Evolutionary conservation across 1,140 invertebrate genomes (phyloP).

Genomic region (Drosophila kanapiae): DNA sequence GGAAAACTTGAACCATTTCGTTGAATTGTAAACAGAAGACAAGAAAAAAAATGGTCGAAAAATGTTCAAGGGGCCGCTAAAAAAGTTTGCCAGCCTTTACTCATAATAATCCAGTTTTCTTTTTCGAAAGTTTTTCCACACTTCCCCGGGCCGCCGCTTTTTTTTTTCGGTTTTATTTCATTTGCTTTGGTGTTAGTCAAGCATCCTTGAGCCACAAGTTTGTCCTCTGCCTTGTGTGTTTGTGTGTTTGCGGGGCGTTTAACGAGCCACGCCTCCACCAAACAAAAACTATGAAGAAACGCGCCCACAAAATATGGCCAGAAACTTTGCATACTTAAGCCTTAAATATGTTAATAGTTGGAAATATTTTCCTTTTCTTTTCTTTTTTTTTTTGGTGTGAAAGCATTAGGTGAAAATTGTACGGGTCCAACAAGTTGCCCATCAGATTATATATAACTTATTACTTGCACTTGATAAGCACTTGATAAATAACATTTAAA

Average conservation of each 20-base stretch:
- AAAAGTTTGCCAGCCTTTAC: conserved; percentile 26
- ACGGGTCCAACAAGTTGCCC: not conserved
- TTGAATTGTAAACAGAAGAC: conserved; percentile 31
- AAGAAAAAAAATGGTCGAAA: not conserved
- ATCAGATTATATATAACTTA: too few species aligned
- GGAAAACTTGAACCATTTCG: conserved; percentile 36
- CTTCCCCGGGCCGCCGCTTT: not conserved
- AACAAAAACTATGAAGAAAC: not conserved
- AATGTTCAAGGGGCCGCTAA: too few species aligned
- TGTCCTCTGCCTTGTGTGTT: not conserved
- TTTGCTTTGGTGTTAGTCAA: conserved; percentile 34
- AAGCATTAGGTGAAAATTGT: not conserved
- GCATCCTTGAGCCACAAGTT: conserved; percentile 22
- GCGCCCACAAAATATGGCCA: not conserved
- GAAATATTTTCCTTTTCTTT: not conserved
- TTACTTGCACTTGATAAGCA: not conserved
- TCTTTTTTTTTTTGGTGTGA: too few species aligned
- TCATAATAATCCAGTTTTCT: conserved; percentile 30
- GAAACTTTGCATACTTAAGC: conserved; percentile 23
- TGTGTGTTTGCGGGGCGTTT: conserved; percentile 4
- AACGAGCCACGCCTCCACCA: not conserved
- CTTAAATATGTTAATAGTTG: conserved; percentile 30
- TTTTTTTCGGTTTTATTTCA: conserved; percentile 18
- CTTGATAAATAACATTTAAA: not conserved
- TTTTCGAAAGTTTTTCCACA: conserved; percentile 30